Base-by-base conservation (phyloP, 2,888 invertebrate species). In the Xestia xanthographa region DNA sequence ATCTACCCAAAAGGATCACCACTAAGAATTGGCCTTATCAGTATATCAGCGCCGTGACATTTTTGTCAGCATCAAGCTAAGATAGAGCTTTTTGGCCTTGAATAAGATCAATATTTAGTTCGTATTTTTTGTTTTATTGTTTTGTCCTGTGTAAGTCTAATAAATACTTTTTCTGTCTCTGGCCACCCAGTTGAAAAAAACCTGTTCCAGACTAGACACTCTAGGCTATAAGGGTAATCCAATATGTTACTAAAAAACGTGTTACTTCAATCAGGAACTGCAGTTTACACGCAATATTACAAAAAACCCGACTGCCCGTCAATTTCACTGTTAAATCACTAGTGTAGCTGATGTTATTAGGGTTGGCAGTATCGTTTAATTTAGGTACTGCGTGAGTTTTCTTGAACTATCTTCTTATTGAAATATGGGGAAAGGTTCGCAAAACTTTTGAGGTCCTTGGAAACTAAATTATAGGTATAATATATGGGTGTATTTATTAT, bases 251-350 rank as follows among this genome's bases (percentile, higher is more conserved):
- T 38, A 1, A 66, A 68, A 66, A 68, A 45, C 34, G 12, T 50
- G 38, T 73, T 66, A 38, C 29, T 67, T 65, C 38, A 60, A 60
- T 41, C 58, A 85, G 80, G 82, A 87, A 88, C 72, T 58, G 20
- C 14, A 38, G 41, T 68, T 73, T 29, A 62, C 87, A 87, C 84
- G 87, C 88, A 68, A 85, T 34, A 17, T 5, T 60, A 72, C 72
- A 83, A 76, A 75, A 73, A 83, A 72, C 56, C n/a, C 0, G 56
- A 74, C 62, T 60, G 50, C 62, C 60, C 72, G 68, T 84, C 71
- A 84, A 79, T 87, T 87, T 85, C 88, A 72, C 81, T 86, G 77
- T 75, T 85, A 79, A 79, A 78, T 86, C 78, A 84, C 38, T 75
- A 74, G 65, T 60, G 48, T 67, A n/a, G 26, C n/a, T 53, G n/a